Percentiles rank a stretch among this genome's conserved stretches.
Conservation (phyloP, 2,888 invertebrate genomes). For the Drosophila sordidula region DNA sequence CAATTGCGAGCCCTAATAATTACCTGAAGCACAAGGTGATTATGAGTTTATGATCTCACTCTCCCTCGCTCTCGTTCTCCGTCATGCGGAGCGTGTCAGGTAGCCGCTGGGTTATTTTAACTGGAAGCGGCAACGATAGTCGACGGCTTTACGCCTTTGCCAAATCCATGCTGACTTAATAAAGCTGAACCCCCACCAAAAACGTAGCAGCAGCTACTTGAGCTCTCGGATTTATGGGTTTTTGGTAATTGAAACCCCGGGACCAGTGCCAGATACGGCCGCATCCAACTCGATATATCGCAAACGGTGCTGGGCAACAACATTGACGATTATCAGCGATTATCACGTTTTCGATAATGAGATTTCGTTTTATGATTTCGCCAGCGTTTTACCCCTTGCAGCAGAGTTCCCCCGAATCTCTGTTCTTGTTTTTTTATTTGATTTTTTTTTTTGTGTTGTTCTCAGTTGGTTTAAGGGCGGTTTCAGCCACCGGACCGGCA, state of each 20-base stretch:
- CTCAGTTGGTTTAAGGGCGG: conserved; percentile 44
- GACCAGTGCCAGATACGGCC: conserved; percentile 20
- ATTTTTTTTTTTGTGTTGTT: not conserved
- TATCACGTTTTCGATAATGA: conserved; percentile 76
- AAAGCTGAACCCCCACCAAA: conserved; percentile 43
- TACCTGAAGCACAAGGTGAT: conserved; percentile 70
- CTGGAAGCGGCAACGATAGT: conserved; percentile 48
- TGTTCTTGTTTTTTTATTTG: not conserved
- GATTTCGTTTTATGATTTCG: conserved; percentile 72
- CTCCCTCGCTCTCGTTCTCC: not conserved
- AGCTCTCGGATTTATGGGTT: conserved; percentile 59
- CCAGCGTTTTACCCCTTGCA: conserved; percentile 36
- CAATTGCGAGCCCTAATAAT: conserved; percentile 60
- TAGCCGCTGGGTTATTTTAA: conserved; percentile 42
- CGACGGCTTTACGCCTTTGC: conserved; percentile 63
- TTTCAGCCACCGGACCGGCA: conserved; percentile 44
- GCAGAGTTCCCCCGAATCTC: conserved; percentile 3
- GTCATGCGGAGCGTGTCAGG: conserved; percentile 21
- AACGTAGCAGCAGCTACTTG: conserved; percentile 47
- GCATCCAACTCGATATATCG: conserved; percentile 6
- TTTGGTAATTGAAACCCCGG: conserved; percentile 61
- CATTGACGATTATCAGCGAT: conserved; percentile 75
- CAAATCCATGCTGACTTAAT: conserved; percentile 61
- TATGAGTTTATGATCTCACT: conserved; percentile 76
- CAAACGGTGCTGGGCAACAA: conserved; percentile 24